Conservation (phyloP, 2,113 vertebrate genomes). For the Chroicocephalus ridibundus region DNA sequence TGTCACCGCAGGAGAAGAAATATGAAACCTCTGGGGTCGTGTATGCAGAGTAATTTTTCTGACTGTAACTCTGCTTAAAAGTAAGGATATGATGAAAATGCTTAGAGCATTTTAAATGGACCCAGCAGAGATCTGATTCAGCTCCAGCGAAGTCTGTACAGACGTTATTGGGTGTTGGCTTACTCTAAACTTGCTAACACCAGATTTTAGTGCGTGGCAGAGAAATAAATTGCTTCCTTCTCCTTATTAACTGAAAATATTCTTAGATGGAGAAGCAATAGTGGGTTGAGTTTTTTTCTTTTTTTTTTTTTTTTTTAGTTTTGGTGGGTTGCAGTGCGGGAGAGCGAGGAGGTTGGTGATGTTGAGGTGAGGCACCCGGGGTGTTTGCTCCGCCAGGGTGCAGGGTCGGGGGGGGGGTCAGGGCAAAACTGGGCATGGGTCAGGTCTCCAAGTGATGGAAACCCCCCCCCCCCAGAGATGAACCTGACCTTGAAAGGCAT, state of each 20-base stretch:
- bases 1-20: conserved; percentile 48
- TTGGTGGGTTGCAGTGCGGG: neutral
- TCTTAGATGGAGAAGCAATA: neutral
- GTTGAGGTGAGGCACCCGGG: neutral
- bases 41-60: conserved; percentile 70
- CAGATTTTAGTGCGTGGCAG: conserved; percentile 52
- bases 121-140: conserved; percentile 1
- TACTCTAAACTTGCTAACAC: conserved; percentile 3
- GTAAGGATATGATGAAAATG: conserved; percentile 63
- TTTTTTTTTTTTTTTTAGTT: neutral
- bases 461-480: neutral
- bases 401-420: neutral
- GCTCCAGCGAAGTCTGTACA: neutral
- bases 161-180: conserved; percentile 1
- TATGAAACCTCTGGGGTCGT: conserved; percentile 49
- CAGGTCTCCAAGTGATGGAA: neutral
- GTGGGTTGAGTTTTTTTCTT: no score
- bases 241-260: neutral
- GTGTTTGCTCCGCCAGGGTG: neutral
- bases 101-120: conserved; percentile 69
- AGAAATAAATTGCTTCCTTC: conserved; percentile 59
- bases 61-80: conserved; percentile 69
- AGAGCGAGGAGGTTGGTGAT: neutral
- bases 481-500: neutral
- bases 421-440: neutral